These are phyloP conservation scores for Aurelia sp. DNA, from an alignment of 30 jellyfish, hydroid and myxozoan genomes.

Conservation along the genomic window DNA sequence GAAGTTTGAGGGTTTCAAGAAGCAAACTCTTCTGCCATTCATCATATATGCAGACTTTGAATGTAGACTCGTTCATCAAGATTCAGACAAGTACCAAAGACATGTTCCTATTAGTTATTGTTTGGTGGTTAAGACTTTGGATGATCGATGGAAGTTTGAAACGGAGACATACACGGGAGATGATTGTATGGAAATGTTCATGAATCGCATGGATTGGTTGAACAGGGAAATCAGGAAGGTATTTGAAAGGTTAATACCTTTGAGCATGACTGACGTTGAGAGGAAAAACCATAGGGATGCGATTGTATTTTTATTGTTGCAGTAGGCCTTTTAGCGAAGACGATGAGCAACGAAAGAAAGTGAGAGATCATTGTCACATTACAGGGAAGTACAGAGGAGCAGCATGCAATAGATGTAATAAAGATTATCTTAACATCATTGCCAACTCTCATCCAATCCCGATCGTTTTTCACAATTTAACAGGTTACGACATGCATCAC, in stretches of 20 bases:
- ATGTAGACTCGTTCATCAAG: not conserved
- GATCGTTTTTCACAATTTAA: too few relatives aligned
- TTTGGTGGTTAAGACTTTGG: not conserved
- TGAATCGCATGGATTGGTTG: not conserved
- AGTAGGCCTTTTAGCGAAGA: too few relatives aligned
- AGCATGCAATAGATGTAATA: too few relatives aligned
- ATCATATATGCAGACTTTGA: conserved; percentile 13
- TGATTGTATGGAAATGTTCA: not conserved
- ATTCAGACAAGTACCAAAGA: not conserved
- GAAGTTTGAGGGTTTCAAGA: not conserved
- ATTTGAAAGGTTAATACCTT: not conserved
- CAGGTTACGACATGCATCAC: too few relatives aligned
- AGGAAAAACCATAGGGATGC: too few relatives aligned
- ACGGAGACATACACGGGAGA: not conserved
- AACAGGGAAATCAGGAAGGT: not conserved
- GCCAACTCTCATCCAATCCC: too few relatives aligned
- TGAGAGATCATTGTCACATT: too few relatives aligned
- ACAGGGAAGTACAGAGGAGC: too few relatives aligned
- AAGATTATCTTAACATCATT: too few relatives aligned
- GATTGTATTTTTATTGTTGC: too few relatives aligned
- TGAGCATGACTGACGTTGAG: too few relatives aligned
- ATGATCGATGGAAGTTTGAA: not conserved
- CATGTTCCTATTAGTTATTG: not conserved
- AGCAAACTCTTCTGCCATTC: not conserved
- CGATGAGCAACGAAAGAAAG: too few relatives aligned